Evolutionary conservation across 2,888 invertebrate species (phyloP).

Genomic region (Thalpophila matura): DNA sequence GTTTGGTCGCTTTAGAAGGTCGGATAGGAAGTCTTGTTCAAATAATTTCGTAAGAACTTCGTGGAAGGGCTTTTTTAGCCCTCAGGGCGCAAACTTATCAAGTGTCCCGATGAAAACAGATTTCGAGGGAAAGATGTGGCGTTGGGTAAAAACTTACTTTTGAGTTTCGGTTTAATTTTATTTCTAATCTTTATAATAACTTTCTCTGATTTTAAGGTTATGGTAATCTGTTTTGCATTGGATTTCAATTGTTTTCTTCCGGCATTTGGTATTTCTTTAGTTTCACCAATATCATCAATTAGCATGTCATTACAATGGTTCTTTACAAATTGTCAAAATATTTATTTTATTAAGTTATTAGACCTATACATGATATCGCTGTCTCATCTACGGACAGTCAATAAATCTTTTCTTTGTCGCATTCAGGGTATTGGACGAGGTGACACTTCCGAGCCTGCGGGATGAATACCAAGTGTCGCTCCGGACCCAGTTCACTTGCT

Average conservation of each 20-base stretch:
- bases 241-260: neutral
- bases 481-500: constrained; percentile 40
- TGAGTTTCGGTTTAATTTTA: constrained; percentile 37
- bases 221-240: neutral
- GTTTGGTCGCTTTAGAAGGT: constrained; percentile 64
- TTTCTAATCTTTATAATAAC: constrained; percentile 37
- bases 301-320: neutral
- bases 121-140: constrained; percentile 64
- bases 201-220: constrained; percentile 23
- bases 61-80: constrained; percentile 80
- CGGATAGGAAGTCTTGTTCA: constrained; percentile 75
- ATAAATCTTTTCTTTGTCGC: constrained; percentile 66
- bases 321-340: constrained; percentile 14
- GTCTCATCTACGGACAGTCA: constrained; percentile 46
- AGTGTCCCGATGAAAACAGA: constrained; percentile 71
- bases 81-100: constrained; percentile 82
- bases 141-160: constrained; percentile 60
- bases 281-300: no score
- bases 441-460: constrained; percentile 63
- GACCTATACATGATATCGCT: constrained; percentile 32
- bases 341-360: constrained; percentile 22
- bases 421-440: constrained; percentile 63
- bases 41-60: constrained; percentile 88
- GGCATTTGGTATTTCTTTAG: neutral
- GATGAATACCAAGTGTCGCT: constrained; percentile 69